These are phyloP conservation scores for Anoplopoma fimbria DNA, from an alignment of 2,113 vertebrate species.

Conservation along the genomic window DNA sequence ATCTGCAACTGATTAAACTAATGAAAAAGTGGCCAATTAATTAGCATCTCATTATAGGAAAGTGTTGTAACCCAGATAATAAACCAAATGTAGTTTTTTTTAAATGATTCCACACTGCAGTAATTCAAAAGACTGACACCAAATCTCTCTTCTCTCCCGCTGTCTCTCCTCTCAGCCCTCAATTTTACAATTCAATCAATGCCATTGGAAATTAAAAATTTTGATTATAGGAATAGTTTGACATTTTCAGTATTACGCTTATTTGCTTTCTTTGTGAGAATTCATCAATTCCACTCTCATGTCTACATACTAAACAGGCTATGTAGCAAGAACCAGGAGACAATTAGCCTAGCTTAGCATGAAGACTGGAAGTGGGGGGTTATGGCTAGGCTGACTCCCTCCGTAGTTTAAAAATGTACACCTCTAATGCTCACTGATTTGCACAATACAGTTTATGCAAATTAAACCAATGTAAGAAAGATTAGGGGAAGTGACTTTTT, in stretches of 20 bases:
- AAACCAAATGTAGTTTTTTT: conserved; percentile 60
- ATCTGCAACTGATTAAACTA: conserved; percentile 70
- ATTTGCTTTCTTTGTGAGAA: not conserved
- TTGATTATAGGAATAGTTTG: not conserved
- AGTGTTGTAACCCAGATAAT: conserved; percentile 67
- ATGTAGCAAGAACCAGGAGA: not conserved
- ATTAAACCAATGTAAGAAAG: not conserved
- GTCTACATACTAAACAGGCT: not conserved
- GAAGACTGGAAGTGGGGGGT: not conserved
- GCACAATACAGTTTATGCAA: not conserved
- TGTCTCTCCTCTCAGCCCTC: conserved; percentile 1
- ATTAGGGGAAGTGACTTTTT: not conserved
- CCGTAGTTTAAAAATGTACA: not conserved
- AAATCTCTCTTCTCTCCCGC: conserved; percentile 24
- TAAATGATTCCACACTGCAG: conserved; percentile 45
- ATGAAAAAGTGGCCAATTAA: conserved; percentile 73
- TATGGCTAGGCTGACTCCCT: not conserved
- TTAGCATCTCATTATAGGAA: conserved; percentile 75
- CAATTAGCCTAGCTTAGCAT: not conserved
- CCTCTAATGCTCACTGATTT: not conserved
- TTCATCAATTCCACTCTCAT: not conserved
- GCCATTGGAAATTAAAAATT: not conserved
- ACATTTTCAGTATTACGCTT: not conserved
- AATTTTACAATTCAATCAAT: conserved; percentile 15
- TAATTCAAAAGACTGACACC: conserved; percentile 50